Evolutionary conservation across 2,888 invertebrate genomes (phyloP).

Genomic region (Phlogophora meticulosa): DNA sequence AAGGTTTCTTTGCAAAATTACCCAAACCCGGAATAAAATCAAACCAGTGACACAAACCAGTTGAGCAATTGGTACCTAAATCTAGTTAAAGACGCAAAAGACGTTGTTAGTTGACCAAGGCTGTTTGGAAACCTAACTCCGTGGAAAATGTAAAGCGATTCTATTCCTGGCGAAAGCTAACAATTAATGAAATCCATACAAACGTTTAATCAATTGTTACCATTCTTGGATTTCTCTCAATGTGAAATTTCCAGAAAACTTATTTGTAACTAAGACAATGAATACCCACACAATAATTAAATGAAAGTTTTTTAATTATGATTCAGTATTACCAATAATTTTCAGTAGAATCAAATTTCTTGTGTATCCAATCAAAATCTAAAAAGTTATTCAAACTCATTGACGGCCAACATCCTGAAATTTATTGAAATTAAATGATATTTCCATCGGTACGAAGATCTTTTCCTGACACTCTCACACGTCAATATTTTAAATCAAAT

Average conservation of each 20-base stretch:
- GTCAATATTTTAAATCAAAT: too few species aligned
- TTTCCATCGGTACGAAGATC: too few species aligned
- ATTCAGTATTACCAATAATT: background rate
- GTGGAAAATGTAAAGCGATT: background rate
- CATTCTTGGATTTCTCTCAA: constrained; percentile 5
- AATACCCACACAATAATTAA: constrained; percentile 1
- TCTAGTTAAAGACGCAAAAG: background rate
- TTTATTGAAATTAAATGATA: background rate
- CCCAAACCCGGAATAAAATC: background rate
- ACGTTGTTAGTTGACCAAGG: background rate
- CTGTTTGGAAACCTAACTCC: background rate
- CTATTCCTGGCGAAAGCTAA: background rate
- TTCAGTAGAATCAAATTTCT: constrained; percentile 17
- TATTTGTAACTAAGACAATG: background rate
- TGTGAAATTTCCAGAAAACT: constrained; percentile 12
- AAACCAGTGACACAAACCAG: background rate
- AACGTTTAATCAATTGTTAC: background rate
- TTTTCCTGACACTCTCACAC: too few species aligned
- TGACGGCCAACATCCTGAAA: background rate
- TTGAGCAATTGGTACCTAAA: background rate
- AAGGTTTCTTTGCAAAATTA: background rate
- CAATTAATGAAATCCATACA: constrained; percentile 23
- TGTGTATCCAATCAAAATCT: background rate
- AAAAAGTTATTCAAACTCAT: background rate
- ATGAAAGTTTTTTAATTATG: constrained; percentile 11